phyloP scores from a whole-genome alignment of 2,888 invertebrate genomes.

The Labia minor region DNA sequence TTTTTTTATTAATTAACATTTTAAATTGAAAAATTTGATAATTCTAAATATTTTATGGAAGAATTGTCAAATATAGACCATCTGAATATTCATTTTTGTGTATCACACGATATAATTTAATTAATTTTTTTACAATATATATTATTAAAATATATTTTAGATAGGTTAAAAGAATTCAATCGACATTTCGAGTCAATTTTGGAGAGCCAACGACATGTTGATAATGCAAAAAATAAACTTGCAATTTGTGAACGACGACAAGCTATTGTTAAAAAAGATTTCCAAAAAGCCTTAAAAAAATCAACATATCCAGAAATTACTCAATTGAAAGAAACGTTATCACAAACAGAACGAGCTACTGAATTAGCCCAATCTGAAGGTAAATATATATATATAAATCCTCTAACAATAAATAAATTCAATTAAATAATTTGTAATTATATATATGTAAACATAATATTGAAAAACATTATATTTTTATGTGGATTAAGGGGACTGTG shows the following conservation, averaged over 20 bases:
- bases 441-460: too few species aligned
- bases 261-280: constrained; percentile 37
- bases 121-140: not conserved
- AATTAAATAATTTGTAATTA: not conserved
- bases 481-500: too few species aligned
- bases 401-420: not conserved
- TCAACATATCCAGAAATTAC: constrained; percentile 36
- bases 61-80: too few species aligned
- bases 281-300: constrained; percentile 37
- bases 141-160: constrained; percentile 30
- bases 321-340: constrained; percentile 36
- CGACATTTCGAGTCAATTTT: constrained; percentile 40
- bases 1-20: too few species aligned
- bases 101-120: constrained; percentile 15
- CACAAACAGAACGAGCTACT: constrained; percentile 38
- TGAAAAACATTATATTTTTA: too few species aligned
- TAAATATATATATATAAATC: constrained; percentile 28
- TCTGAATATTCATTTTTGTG: too few species aligned
- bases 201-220: constrained; percentile 40
- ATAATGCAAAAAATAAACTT: constrained; percentile 37
- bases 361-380: constrained; percentile 41
- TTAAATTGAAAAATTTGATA: too few species aligned
- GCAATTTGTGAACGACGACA: constrained; percentile 37
- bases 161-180: constrained; percentile 38
- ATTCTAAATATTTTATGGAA: too few species aligned